Evolutionary conservation across 1,140 invertebrate species (phyloP), one percentile per base, ranked within the genome.

Genomic region (Brachionus rotundiformis): DNA sequence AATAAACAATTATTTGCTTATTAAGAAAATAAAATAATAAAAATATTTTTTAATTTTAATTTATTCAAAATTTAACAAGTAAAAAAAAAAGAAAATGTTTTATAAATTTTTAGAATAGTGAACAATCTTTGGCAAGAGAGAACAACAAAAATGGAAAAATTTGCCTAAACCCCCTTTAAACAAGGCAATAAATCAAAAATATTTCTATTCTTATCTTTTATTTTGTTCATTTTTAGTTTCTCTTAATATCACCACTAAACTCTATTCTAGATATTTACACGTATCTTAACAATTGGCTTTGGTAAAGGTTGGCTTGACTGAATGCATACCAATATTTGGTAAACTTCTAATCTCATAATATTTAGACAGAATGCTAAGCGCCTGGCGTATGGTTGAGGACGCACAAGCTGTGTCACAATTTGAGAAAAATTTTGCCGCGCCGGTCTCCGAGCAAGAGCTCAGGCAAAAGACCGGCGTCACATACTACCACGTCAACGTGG

Each of bases 401-500:
- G 16, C n/a, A 3, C 7, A 79, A 11, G 47, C 59, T 4, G 29
- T 36, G 7, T 79, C 76, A 6, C 76, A 79, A 36, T 79, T 79
- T 41, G 76, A 54, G 25, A 29, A 39, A 27, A 79, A 79, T 16
- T 79, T 59, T 41, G 47, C 47, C 11, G 11, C 47, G 6, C 47
- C 47, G n/a, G 47, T 59, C 1, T 10, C 3, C 27, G 29, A 33
- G 10, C 13, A 29, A 0, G 11, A 63, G 29, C 8, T 79, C 16
- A 59, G 11, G 19, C n/a, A 79, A 11, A 63, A 31, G 16, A 33
- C 54, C 13, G 76, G 76, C 19, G 19, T 79, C 0, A 23, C 7
- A 3, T 79, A 79, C 47, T 23, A 79, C 59, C 76, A 61, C n/a
- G 76, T 79, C 2, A 79, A 79, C 16, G 76, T 59, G 16, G 47